A percentile compares a stretch with the other conserved stretches of the same genome.
Conservation (phyloP, 2,113 vertebrate genomes). For the Embiotoca jacksoni region DNA sequence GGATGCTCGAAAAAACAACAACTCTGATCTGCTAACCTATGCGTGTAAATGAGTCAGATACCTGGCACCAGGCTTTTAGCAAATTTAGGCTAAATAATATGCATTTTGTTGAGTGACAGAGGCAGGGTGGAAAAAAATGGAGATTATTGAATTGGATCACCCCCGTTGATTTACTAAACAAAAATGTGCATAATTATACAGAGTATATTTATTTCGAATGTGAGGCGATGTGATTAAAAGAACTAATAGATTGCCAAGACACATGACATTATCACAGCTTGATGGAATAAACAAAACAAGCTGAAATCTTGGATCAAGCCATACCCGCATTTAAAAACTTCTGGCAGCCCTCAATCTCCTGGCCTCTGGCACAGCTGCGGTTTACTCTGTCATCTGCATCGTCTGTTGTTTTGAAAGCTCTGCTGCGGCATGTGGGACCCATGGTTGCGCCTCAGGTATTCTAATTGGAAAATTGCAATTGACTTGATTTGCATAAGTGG, state of each 20-base stretch:
- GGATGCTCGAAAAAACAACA: slow-evolving; percentile 47
- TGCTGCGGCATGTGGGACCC: slow-evolving; percentile 62
- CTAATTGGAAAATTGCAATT: slow-evolving; percentile 75
- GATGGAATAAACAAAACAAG: slow-evolving; percentile 57
- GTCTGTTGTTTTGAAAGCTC: slow-evolving; percentile 64
- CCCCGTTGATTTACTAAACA: slow-evolving; percentile 47
- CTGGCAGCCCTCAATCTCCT: slow-evolving; percentile 53
- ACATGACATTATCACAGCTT: slow-evolving; percentile 59
- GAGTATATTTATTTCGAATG: slow-evolving; percentile 61
- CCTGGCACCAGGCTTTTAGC: slow-evolving; percentile 43
- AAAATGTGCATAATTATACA: slow-evolving; percentile 64
- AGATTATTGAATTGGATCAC: slow-evolving; percentile 50
- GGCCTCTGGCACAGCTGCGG: slow-evolving; percentile 64
- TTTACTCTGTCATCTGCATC: slow-evolving; percentile 42
- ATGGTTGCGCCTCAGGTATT: slow-evolving; percentile 72
- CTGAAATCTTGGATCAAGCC: slow-evolving; percentile 26
- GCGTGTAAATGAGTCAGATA: slow-evolving; percentile 46
- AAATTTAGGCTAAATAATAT: slow-evolving; percentile 45
- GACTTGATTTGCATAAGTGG: slow-evolving; percentile 78
- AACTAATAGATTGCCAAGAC: slow-evolving; percentile 54
- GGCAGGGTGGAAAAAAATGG: slow-evolving; percentile 15
- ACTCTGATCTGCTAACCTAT: slow-evolving; percentile 26
- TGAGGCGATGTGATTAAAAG: slow-evolving; percentile 58
- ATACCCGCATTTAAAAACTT: slow-evolving; percentile 36
- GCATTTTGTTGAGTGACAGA: slow-evolving; percentile 54